Conservation (phyloP, 1,140 invertebrate genomes). For the Drosophila setifemur region DNA sequence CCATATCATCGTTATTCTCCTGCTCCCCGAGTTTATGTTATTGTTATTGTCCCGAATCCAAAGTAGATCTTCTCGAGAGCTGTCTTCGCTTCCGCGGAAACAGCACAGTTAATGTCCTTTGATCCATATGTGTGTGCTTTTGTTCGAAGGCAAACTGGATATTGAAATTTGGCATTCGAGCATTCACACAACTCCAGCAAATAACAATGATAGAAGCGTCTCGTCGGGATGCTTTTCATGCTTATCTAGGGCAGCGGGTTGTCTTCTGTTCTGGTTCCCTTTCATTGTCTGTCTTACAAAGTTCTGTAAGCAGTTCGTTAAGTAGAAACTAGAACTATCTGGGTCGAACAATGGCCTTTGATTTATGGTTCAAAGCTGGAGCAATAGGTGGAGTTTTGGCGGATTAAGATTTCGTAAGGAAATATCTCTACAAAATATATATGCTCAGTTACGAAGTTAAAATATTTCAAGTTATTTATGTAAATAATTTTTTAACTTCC, state of each 20-base stretch:
- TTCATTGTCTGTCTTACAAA: slow-evolving; percentile 36
- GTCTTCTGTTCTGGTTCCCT: slow-evolving; percentile 10
- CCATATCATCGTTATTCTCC: slow-evolving; percentile 44
- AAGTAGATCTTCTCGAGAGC: slow-evolving; percentile 24
- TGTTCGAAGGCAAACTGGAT: slow-evolving; percentile 65
- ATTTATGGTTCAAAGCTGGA: slow-evolving; percentile 23
- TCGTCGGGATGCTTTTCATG: slow-evolving; percentile 46
- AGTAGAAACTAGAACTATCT: slow-evolving; percentile 33
- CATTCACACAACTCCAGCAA: slow-evolving; percentile 11
- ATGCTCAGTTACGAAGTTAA: no score
- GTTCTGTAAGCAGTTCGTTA: slow-evolving; percentile 34
- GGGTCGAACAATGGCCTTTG: slow-evolving; percentile 15
- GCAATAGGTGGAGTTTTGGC: neutral
- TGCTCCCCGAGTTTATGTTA: slow-evolving; percentile 24
- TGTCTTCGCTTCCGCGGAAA: slow-evolving; percentile 17
- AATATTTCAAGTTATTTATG: no score
- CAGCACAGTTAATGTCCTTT: slow-evolving; percentile 67
- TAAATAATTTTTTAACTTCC: no score
- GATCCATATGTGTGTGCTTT: slow-evolving; percentile 54
- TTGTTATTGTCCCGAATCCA: slow-evolving; percentile 38
- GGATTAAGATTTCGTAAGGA: neutral
- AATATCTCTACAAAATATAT: no score
- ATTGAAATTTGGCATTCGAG: slow-evolving; percentile 52
- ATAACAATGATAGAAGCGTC: slow-evolving; percentile 26
- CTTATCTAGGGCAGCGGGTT: slow-evolving; percentile 61